Conservation (phyloP, 2,113 vertebrate species). For the Pollimyrus isidori region DNA sequence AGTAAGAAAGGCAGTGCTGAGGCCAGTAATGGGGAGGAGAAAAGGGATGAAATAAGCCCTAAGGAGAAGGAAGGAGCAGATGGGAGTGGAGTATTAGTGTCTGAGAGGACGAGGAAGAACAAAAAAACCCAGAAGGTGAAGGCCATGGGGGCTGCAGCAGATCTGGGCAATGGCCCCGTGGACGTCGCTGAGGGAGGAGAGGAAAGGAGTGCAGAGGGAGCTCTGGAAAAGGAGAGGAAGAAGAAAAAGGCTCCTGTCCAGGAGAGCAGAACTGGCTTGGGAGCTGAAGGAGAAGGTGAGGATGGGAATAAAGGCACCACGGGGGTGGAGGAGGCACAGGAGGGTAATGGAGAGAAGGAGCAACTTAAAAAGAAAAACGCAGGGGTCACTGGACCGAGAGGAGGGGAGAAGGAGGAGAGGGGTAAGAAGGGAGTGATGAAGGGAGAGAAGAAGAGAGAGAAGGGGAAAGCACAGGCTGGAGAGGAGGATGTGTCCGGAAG, state of each 20-base stretch:
- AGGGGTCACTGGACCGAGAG: not conserved
- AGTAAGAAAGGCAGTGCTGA: not conserved
- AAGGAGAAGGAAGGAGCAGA: not conserved
- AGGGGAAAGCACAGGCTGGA: not conserved
- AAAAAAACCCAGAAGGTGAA: conserved; percentile 23
- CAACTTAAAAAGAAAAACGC: not conserved
- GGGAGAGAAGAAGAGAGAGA: not conserved
- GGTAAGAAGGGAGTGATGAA: not conserved
- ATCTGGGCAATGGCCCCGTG: not conserved
- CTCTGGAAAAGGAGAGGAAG: not conserved
- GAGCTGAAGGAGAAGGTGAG: not conserved
- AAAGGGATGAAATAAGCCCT: not conserved
- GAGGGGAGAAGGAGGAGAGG: not conserved
- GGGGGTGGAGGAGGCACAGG: not conserved
- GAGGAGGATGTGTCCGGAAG: not conserved
- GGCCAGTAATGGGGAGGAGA: not conserved
- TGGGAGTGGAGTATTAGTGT: not conserved
- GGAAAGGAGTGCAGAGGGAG: not conserved
- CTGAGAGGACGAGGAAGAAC: not conserved
- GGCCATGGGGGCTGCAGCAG: not conserved
- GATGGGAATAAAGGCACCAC: not conserved
- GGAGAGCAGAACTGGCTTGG: not conserved
- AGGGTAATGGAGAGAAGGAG: not conserved
- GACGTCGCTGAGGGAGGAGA: not conserved
- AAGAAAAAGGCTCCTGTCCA: not conserved